Evolutionary conservation across 1,140 invertebrate genomes (phyloP), one percentile per base, ranked within the genome.

Genomic region (Drosophila repletoides): DNA sequence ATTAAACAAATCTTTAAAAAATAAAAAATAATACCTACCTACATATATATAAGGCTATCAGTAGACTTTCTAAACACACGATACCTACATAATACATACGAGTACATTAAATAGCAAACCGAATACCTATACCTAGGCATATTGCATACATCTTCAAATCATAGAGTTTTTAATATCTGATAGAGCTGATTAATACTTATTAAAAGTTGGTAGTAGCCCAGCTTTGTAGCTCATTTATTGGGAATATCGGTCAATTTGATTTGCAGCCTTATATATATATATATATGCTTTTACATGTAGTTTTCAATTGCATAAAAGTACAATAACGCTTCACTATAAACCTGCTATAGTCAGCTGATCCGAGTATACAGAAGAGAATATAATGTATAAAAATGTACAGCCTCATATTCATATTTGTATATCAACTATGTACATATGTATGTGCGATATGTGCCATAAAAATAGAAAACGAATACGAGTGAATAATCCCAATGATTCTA

Each of bases 361-460:
- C 21, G 24, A 45, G 28, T 19, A 34, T 26, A 63, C 19, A 59
- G n/a, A n/a, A n/a, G n/a, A n/a, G n/a, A 28, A 48, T 51, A n/a
- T n/a, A n/a, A n/a, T 84, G 79, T 84, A 86, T 75, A 84, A 74
- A n/a, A 79, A 68, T 84, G 79, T 84, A 84, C 80, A 83, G 73
- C 59, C 74, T 52, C 55, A 48, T 52, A 69, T 36, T 55, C 48
- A 70, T 61, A 69, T 7, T 52, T 68, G 58, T 74, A 65, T 72
- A 65, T 49, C 40, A 71, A 72, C 74, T 86, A n/a, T n/a, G 80
- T 84, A 84, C 75, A 79, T 66, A 76, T n/a, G n/a, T 66, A 81
- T 86, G 79, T 83, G 79, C 79, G 71, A 83, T 72, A 84, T 86
- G 79, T 84, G 79, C 80, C 79, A 84, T 84, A 84, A 84, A 86